A percentile compares a stretch with the other conserved stretches of the same genome.
These are phyloP conservation scores for Aphelenchoides fujianensis DNA, from an alignment of 1,140 invertebrate genomes.

Conservation along the genomic window DNA sequence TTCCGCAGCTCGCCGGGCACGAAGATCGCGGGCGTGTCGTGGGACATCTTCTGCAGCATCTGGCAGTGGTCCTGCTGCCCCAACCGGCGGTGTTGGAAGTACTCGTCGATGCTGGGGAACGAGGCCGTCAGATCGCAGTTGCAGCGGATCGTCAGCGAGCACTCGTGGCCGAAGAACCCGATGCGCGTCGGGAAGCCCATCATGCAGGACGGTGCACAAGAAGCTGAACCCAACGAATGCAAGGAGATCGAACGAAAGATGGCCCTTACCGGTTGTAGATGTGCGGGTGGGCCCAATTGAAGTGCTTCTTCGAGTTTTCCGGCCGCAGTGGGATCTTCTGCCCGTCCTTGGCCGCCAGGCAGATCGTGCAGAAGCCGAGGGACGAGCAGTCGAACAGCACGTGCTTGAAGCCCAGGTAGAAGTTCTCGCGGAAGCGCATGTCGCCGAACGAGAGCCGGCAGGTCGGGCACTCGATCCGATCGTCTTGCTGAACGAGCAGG, in stretches of 20 bases:
- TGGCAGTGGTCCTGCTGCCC: background rate
- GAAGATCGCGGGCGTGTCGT: background rate
- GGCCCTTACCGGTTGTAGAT: background rate
- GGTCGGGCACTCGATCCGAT: background rate
- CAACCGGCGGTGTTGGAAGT: background rate
- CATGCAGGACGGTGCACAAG: background rate
- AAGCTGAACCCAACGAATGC: background rate
- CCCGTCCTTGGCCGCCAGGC: background rate
- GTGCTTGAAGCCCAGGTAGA: background rate
- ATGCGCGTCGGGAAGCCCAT: background rate
- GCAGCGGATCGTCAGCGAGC: background rate
- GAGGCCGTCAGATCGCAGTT: background rate
- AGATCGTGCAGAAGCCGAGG: background rate
- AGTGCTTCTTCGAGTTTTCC: background rate
- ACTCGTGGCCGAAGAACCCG: background rate
- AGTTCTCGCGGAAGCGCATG: background rate
- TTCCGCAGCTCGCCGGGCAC: background rate
- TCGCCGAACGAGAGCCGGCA: background rate
- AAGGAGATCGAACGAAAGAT: background rate
- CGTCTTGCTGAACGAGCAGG: background rate
- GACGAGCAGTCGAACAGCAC: background rate
- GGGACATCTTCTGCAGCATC: background rate
- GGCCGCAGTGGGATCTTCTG: background rate
- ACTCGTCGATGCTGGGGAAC: background rate
- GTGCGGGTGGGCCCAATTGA: background rate